Conservation (phyloP, 2,888 invertebrate species). For the Mayetiola destructor region DNA sequence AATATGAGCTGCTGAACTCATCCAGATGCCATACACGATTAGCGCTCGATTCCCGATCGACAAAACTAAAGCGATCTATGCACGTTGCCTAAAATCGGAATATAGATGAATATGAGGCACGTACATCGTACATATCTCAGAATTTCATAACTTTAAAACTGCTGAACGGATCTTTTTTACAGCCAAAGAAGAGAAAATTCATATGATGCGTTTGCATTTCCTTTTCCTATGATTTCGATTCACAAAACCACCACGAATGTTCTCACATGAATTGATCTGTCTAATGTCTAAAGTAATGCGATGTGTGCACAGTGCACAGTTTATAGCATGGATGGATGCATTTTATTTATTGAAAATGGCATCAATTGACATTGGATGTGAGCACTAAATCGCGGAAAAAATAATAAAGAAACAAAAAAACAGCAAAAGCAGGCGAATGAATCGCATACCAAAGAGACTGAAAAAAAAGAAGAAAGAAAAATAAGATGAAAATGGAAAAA, state of each 20-base stretch:
- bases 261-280: not conserved
- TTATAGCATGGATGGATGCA: not conserved
- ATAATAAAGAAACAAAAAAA: not conserved
- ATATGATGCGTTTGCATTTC: constrained; percentile 12
- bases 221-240: not conserved
- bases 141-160: too few species aligned
- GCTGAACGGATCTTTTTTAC: too few species aligned
- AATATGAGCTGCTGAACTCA: too few species aligned
- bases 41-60: too few species aligned
- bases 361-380: too few species aligned
- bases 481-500: not conserved
- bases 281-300: too few species aligned
- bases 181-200: not conserved
- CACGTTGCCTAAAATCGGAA: too few species aligned
- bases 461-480: not conserved
- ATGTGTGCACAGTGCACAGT: not conserved
- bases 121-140: too few species aligned
- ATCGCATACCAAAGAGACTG: not conserved
- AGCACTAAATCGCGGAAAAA: too few species aligned
- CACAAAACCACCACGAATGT: not conserved
- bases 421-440: not conserved
- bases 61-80: too few species aligned
- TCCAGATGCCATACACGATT: too few species aligned
- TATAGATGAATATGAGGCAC: too few species aligned
- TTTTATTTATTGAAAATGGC: not conserved